These are phyloP conservation scores for Stegostoma tigrinum DNA, from an alignment of 2,113 vertebrate genomes.

Conservation along the genomic window DNA sequence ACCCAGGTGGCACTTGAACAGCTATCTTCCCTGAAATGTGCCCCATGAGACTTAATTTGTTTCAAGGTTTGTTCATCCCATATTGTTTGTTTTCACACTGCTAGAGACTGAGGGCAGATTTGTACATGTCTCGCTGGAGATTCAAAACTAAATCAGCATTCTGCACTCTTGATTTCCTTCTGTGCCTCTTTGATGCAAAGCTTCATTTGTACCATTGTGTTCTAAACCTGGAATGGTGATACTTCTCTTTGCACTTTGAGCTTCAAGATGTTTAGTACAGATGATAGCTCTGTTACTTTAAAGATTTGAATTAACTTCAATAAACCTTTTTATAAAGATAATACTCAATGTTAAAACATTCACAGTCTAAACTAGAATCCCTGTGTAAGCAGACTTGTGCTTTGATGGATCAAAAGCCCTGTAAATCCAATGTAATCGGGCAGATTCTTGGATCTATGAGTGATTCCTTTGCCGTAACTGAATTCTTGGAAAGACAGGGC, in stretches of 20 bases:
- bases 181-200: background rate
- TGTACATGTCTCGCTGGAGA: background rate
- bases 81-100: background rate
- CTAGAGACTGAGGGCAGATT: slow-evolving; percentile 1
- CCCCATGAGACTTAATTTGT: background rate
- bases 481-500: background rate
- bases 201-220: background rate
- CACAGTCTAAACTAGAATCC: background rate
- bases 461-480: background rate
- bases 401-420: background rate
- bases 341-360: background rate
- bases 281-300: background rate
- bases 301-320: background rate
- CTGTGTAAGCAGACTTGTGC: background rate
- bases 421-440: background rate
- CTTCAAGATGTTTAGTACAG: background rate
- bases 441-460: background rate
- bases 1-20: background rate
- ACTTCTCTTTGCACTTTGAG: background rate
- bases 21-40: background rate
- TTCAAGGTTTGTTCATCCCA: slow-evolving; percentile 17
- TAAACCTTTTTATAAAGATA: background rate
- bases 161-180: background rate
- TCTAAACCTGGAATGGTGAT: slow-evolving; percentile 3
- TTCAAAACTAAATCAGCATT: background rate